phyloP scores from a whole-genome alignment of 2,888 invertebrate species.

The Ophioninae sp. region DNA sequence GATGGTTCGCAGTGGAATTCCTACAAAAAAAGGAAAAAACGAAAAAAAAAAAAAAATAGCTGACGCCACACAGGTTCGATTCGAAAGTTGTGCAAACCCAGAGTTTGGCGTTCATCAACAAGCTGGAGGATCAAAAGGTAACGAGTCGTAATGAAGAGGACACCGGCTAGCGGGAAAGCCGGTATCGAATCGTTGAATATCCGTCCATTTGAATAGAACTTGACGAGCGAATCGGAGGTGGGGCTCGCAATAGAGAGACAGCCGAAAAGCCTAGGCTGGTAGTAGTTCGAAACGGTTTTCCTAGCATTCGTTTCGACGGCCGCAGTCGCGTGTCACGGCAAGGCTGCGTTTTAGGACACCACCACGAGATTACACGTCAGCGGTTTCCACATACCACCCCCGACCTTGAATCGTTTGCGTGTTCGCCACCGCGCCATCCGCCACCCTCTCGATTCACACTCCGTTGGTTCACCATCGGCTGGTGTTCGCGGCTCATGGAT shows the following conservation, averaged over 20 bases:
- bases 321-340: constrained; percentile 14
- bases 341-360: constrained; percentile 29
- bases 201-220: background rate
- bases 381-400: constrained; percentile 45
- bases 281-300: background rate
- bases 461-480: constrained; percentile 34
- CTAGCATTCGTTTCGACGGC: constrained; percentile 16
- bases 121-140: background rate
- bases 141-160: background rate
- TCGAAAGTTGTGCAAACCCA: background rate
- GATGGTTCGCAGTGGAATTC: background rate
- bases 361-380: constrained; percentile 50
- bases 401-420: constrained; percentile 45
- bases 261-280: background rate
- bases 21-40: background rate
- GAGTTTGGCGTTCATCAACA: background rate
- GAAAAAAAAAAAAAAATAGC: too few species aligned
- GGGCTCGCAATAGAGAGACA: background rate
- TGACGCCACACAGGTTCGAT: background rate
- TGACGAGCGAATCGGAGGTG: background rate
- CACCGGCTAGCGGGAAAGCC: background rate
- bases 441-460: constrained; percentile 21
- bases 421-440: constrained; percentile 8
- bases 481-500: constrained; percentile 43
- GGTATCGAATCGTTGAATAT: background rate